Base-by-base conservation (phyloP, 2,113 vertebrate genomes). In the Desmodus rotundus region DNA sequence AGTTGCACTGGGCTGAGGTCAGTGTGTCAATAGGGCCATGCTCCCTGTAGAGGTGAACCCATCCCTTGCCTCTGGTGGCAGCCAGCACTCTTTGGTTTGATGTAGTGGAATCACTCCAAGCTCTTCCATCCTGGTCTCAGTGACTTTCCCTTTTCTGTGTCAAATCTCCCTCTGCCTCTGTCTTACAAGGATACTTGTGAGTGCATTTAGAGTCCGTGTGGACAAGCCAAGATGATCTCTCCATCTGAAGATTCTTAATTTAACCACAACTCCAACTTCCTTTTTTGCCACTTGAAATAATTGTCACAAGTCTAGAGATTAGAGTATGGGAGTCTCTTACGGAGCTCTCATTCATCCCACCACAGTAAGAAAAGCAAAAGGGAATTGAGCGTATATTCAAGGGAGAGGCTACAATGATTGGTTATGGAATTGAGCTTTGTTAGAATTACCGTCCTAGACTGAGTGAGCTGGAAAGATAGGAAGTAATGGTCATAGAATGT, bases 11-110 rank as follows among this genome's bases (percentile, higher is more conserved):
- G 9, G 16, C 50, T 74, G 43, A 92, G 47, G 50, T 87, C 43
- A 38, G 13, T 8, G 4, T 31, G 11, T 81, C 7, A 7, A n/a
- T 0, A 33, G 45, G 6, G 36, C 7, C 0, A 1, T 4, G 3
- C 3, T 70, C 58, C 47, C 41, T 28, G 36, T 38, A 58, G 74
- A 89, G 12, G 33, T 3, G 10, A 88, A 63, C 38, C 7, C 19
- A 26, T 56, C 73, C 33, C 63, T 61, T 26, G 2, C 4, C 33
- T 80, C 24, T 38, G 6, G 3, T 8, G 12, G 24, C 17, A 14
- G 13, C 52, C 33, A 38, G 12, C 19, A 33, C 38, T 36, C 24
- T 33, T 84, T 33, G 63, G 22, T 20, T 86, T 16, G 11, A 52
- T 9, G 24, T 36, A 15, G 17, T n/a, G 41, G 5, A 7, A 33